Conservation (phyloP, 1,140 invertebrate genomes). For the Scaptodrosophila lebanonensis region DNA sequence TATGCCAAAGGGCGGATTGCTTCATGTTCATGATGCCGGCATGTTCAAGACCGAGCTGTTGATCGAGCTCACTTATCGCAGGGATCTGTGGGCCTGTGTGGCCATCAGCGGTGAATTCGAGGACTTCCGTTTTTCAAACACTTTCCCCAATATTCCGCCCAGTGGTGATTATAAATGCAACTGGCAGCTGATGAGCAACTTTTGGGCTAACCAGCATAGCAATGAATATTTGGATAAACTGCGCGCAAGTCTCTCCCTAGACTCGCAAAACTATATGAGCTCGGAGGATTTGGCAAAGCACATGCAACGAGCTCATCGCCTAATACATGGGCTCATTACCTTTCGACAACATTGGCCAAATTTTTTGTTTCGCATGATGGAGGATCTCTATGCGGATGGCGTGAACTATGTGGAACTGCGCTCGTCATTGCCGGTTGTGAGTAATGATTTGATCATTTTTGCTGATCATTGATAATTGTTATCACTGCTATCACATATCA, state of each 20-base stretch:
- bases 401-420: constrained; percentile 87
- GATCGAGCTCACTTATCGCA: constrained; percentile 9
- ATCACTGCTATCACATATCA: too few relatives aligned
- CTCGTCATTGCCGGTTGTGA: constrained; percentile 78
- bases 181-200: constrained; percentile 80
- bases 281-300: constrained; percentile 82
- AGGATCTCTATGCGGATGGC: constrained; percentile 85
- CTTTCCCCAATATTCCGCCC: constrained; percentile 38
- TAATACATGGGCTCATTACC: constrained; percentile 81
- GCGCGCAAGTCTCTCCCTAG: constrained; percentile 5
- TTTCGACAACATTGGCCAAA: constrained; percentile 84
- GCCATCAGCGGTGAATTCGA: constrained; percentile 63
- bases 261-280: constrained; percentile 78
- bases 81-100: constrained; percentile 49
- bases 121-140: constrained; percentile 67
- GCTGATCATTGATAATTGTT: too few relatives aligned
- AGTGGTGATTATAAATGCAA: constrained; percentile 61
- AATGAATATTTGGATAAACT: neutral
- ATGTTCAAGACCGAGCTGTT: constrained; percentile 81
- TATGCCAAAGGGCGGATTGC: constrained; percentile 85
- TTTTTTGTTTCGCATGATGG: constrained; percentile 83
- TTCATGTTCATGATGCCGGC: constrained; percentile 86
- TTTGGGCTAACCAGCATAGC: constrained; percentile 57
- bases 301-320: constrained; percentile 82
- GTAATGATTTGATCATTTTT: constrained; percentile 11